Percentiles rank a stretch among this genome's conserved stretches.
These are phyloP conservation scores for Heterohyrax brucei DNA, from an alignment of 2,797 vertebrate genomes.

Conservation along the genomic window DNA sequence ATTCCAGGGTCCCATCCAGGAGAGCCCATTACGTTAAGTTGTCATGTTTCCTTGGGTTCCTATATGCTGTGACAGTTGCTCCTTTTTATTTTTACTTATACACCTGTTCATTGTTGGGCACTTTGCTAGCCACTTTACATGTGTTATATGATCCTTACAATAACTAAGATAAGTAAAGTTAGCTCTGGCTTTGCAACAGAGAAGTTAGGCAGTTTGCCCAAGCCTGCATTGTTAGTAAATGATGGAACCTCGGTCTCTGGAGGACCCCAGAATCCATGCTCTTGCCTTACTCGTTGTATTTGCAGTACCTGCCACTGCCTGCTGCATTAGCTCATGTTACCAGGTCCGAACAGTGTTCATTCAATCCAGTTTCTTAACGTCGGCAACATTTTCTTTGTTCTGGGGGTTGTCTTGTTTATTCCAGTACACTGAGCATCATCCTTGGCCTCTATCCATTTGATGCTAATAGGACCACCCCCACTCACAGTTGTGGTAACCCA, in stretches of 20 bases:
- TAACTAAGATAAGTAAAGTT: conserved; percentile 11
- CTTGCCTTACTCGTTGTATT: not conserved
- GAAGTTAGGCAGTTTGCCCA: conserved; percentile 32
- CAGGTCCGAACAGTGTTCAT: not conserved
- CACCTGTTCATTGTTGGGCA: conserved; percentile 23
- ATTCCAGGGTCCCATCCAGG: not conserved
- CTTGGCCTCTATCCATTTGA: not conserved
- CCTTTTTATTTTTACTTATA: not conserved
- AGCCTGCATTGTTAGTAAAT: not conserved
- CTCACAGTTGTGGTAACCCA: not conserved
- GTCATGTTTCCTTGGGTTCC: not conserved
- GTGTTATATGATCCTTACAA: not conserved
- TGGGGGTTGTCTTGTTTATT: not conserved
- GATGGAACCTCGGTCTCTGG: not conserved
- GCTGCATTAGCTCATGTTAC: not conserved
- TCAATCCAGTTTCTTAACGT: conserved; percentile 21
- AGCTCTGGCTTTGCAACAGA: not conserved
- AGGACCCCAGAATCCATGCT: not conserved
- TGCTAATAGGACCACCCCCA: not conserved
- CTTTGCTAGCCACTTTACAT: not conserved
- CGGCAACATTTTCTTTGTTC: not conserved
- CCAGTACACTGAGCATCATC: not conserved
- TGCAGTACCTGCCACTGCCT: not conserved
- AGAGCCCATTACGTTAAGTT: not conserved
- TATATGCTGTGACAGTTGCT: conserved; percentile 33